A percentile compares a stretch with the other conserved stretches of the same genome.
Conservation (phyloP, 2,888 invertebrate genomes). For the Drosophila monieri region DNA sequence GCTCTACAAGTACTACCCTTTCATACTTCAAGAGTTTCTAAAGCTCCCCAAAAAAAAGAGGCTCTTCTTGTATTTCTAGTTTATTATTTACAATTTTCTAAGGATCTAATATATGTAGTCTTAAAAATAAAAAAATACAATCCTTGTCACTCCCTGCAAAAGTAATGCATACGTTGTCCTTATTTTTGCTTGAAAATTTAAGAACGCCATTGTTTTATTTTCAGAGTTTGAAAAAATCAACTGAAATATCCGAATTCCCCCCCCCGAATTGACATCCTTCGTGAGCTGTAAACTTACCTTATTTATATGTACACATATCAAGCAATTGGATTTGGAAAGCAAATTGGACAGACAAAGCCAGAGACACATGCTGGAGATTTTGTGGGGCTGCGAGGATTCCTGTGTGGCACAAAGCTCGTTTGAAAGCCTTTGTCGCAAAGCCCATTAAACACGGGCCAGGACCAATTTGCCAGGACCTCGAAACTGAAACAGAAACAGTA, state of each 20-base stretch:
- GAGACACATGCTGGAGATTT: conserved; percentile 16
- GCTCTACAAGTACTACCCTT: too few relatives aligned
- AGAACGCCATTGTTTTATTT: not conserved
- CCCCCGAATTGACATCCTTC: conserved; percentile 19
- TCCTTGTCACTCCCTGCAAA: too few relatives aligned
- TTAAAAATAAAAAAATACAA: too few relatives aligned
- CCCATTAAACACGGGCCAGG: conserved; percentile 44
- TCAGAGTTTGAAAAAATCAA: conserved; percentile 1
- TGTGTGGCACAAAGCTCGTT: conserved; percentile 43
- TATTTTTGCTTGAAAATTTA: too few relatives aligned
- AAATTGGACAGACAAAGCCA: conserved; percentile 38
- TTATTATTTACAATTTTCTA: too few relatives aligned
- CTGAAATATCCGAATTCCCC: not conserved
- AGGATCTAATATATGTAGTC: too few relatives aligned
- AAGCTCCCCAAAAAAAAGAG: too few relatives aligned
- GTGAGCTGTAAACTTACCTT: conserved; percentile 27
- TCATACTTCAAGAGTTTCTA: too few relatives aligned
- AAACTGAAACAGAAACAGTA: conserved; percentile 9
- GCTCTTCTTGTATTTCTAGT: too few relatives aligned
- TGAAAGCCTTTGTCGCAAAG: conserved; percentile 47
- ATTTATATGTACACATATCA: conserved; percentile 40
- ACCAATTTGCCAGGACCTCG: conserved; percentile 34
- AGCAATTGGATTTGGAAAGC: conserved; percentile 36
- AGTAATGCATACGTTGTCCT: too few relatives aligned
- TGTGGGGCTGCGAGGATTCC: conserved; percentile 13